phyloP scores from a whole-genome alignment of 1,140 invertebrate species.

The Schlechtendalia chinensis region DNA sequence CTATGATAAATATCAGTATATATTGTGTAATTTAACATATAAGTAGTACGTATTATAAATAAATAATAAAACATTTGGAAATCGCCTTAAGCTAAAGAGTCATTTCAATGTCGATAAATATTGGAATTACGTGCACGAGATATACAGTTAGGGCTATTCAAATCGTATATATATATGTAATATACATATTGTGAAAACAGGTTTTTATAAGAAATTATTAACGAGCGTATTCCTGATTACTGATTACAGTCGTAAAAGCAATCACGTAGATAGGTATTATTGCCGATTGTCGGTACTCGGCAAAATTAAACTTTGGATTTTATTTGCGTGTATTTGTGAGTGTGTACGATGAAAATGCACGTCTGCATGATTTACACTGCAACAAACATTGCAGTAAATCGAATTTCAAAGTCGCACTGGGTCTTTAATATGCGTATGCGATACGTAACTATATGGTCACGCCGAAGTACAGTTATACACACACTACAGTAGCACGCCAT shows the following conservation, averaged over 20 bases:
- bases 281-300: too few relatives aligned
- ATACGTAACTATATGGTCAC: neutral
- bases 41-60: too few relatives aligned
- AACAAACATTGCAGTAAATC: neutral
- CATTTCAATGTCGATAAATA: too few relatives aligned
- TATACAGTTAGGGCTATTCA: slow-evolving; percentile 15
- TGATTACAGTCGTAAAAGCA: neutral
- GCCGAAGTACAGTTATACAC: neutral
- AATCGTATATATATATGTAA: neutral
- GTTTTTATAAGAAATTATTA: slow-evolving; percentile 24
- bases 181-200: neutral
- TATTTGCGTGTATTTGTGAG: neutral
- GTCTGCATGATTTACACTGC: neutral
- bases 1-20: too few relatives aligned
- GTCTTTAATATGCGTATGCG: neutral
- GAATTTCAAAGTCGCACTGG: neutral
- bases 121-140: neutral
- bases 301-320: neutral
- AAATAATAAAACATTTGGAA: too few relatives aligned
- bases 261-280: too few relatives aligned
- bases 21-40: too few relatives aligned
- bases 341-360: neutral
- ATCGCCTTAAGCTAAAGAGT: too few relatives aligned
- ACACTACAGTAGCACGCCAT: neutral
- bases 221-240: neutral